Conservation (phyloP, 2,113 vertebrate genomes). For the Tauraco erythrolophus region DNA sequence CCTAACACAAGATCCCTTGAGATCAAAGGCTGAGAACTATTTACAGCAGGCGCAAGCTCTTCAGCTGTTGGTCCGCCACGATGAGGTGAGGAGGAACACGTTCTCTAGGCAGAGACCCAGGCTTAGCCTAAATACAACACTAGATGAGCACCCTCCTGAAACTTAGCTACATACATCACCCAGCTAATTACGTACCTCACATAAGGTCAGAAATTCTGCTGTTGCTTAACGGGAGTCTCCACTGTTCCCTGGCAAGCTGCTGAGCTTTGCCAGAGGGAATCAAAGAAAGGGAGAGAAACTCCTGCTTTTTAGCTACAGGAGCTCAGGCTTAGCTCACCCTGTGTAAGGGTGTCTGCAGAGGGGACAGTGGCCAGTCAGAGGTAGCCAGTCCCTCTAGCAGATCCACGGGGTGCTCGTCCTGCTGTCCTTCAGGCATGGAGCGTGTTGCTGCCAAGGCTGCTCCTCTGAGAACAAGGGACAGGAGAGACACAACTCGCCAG, state of each 20-base stretch:
- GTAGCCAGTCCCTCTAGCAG: not conserved
- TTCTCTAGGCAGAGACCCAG: not conserved
- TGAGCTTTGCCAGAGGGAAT: not conserved
- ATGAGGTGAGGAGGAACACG: not conserved
- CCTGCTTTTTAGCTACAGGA: rapidly evolving
- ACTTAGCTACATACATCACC: not conserved
- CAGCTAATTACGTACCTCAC: not conserved
- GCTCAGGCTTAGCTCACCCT: not conserved
- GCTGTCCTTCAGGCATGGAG: not conserved
- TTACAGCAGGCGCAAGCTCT: rapidly evolving
- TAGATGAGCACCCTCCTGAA: not conserved
- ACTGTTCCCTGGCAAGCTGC: not conserved
- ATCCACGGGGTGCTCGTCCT: not conserved
- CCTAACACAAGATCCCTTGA: not conserved
- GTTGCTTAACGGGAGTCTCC: not conserved
- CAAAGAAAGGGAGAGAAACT: not conserved
- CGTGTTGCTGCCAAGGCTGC: not conserved
- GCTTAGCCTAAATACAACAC: not conserved
- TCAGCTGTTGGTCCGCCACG: not conserved
- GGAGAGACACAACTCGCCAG: rapidly evolving
- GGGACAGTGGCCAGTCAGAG: not conserved
- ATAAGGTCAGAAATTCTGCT: not conserved
- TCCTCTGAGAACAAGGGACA: not conserved
- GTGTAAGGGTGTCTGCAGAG: not conserved
- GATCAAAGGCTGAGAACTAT: not conserved